Evolutionary conservation across 1,140 invertebrate species (phyloP).

Genomic region (Watersipora subatra): DNA sequence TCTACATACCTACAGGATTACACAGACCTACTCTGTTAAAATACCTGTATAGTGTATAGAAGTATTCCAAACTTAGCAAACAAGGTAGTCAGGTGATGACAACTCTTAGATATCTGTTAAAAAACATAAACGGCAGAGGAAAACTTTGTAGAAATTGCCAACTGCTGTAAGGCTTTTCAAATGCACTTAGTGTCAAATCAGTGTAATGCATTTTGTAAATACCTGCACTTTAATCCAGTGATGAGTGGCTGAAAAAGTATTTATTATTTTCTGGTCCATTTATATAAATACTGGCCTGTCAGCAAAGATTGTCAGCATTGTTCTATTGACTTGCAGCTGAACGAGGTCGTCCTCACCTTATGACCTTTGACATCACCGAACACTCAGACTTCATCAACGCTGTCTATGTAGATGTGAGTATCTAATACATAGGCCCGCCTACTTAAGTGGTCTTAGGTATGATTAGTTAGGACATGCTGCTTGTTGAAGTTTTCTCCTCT

Average conservation of each 20-base stretch:
- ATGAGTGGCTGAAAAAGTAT: not conserved
- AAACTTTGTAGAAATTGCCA: not conserved
- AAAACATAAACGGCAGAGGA: too few species aligned
- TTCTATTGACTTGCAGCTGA: slow-evolving; percentile 58
- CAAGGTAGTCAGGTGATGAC: too few species aligned
- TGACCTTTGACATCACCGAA: slow-evolving; percentile 90
- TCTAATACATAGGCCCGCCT: not conserved
- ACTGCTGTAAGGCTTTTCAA: too few species aligned
- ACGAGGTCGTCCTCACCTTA: slow-evolving; percentile 89
- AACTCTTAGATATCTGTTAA: too few species aligned
- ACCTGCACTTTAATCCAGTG: not conserved
- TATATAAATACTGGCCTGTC: too few species aligned
- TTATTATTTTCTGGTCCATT: not conserved
- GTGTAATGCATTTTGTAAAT: not conserved
- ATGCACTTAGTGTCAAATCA: too few species aligned
- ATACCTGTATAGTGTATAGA: too few species aligned
- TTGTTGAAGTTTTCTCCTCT: not conserved
- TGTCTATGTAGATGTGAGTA: slow-evolving; percentile 92
- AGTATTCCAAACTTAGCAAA: too few species aligned
- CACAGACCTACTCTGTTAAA: too few species aligned
- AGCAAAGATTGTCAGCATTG: too few species aligned
- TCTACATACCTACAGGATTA: too few species aligned
- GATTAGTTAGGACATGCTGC: not conserved
- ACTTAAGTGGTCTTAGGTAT: not conserved
- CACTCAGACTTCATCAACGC: slow-evolving; percentile 96